phyloP scores from a whole-genome alignment of 64 coral and sea anemone genomes.

The Montipora capricornis region DNA sequence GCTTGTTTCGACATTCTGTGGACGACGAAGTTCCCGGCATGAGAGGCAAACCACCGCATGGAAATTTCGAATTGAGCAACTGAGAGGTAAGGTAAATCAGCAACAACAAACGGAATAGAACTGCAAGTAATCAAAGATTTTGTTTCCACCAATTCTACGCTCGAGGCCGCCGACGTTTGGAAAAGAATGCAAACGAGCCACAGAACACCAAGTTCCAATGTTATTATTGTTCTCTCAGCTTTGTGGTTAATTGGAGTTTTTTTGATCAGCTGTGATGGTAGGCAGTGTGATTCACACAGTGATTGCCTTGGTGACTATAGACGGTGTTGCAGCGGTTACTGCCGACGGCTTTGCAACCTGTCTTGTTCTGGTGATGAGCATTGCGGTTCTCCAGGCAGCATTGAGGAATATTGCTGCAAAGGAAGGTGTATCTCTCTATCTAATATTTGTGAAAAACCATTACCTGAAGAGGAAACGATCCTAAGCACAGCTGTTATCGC shows the following conservation, averaged over 20 bases:
- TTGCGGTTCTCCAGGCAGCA: conserved; percentile 42
- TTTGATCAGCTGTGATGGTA: not conserved
- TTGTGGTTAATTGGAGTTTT: not conserved
- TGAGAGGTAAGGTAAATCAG: too few species aligned
- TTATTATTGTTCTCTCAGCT: not conserved
- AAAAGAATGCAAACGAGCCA: not conserved
- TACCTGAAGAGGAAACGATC: not conserved
- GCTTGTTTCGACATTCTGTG: not conserved
- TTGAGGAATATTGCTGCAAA: conserved; percentile 68
- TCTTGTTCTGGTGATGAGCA: conserved; percentile 36
- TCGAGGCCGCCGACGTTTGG: not conserved
- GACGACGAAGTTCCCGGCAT: not conserved
- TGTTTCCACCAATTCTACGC: not conserved
- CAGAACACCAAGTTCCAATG: not conserved
- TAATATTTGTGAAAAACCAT: conserved; percentile 9
- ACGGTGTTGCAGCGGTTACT: conserved; percentile 52
- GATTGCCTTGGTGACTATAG: conserved; percentile 58
- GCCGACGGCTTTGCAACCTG: conserved; percentile 43
- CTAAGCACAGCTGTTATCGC: conserved; percentile 47
- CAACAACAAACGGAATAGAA: not conserved
- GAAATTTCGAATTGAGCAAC: too few species aligned
- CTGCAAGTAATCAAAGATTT: not conserved
- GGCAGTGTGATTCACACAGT: conserved; percentile 1
- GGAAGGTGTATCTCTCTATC: conserved; percentile 25
- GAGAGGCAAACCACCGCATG: too few species aligned